These are phyloP conservation scores for Latrodectus hesperus DNA, from an alignment of 2,888 invertebrate species.

Conservation along the genomic window DNA sequence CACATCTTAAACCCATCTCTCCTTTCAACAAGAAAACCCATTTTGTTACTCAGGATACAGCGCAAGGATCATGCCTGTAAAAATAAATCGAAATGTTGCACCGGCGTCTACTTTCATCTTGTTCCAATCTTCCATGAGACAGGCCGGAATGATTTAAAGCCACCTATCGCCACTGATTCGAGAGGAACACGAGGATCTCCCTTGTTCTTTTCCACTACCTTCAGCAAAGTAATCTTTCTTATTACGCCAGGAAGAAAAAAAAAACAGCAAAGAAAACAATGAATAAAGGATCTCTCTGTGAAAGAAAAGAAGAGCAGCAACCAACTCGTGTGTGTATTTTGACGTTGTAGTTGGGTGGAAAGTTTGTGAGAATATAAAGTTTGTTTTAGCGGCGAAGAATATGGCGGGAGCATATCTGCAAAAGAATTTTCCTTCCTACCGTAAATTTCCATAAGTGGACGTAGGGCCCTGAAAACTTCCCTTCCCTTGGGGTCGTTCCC, in stretches of 20 bases:
- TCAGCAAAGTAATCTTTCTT: constrained; percentile 32
- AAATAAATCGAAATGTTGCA: too few species aligned
- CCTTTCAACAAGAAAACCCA: too few species aligned
- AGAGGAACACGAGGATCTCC: background rate
- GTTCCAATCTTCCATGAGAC: too few species aligned
- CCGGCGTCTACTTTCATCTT: too few species aligned
- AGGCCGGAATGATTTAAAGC: background rate
- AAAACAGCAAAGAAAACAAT: constrained; percentile 14
- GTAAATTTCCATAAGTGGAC: constrained; percentile 52
- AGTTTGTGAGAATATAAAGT: background rate
- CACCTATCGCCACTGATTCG: background rate
- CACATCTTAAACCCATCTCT: too few species aligned
- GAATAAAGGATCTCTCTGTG: background rate
- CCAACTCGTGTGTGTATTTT: background rate
- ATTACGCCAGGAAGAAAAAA: constrained; percentile 12
- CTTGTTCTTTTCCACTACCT: background rate
- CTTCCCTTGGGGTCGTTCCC: background rate
- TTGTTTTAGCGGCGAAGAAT: constrained; percentile 7
- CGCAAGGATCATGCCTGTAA: too few species aligned
- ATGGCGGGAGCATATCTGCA: background rate
- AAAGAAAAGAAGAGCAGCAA: background rate
- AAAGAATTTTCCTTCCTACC: constrained; percentile 22
- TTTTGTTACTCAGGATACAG: too few species aligned
- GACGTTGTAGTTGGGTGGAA: background rate
- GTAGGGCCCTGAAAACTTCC: constrained; percentile 18